Evolutionary conservation across 92 coral and sea anemone genomes (phyloP).

Genomic region (Umimayanthus kanabou): DNA sequence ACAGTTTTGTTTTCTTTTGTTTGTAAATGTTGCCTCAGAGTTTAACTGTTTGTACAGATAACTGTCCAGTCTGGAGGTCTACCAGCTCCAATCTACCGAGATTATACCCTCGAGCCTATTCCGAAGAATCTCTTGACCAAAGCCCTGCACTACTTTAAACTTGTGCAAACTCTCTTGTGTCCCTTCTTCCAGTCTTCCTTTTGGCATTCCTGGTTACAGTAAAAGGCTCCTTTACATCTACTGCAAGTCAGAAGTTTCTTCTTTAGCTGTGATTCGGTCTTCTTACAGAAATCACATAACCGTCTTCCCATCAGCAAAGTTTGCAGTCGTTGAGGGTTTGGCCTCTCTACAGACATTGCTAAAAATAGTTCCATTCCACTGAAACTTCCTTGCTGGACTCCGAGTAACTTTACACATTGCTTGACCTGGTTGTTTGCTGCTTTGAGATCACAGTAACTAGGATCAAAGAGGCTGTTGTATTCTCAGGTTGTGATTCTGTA

Average conservation of each 20-base stretch:
- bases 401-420: background rate
- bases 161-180: background rate
- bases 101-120: no score
- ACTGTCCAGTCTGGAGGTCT: no score
- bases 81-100: no score
- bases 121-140: background rate
- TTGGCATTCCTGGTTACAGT: conserved; percentile 8
- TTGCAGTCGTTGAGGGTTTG: background rate
- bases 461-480: background rate
- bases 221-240: conserved; percentile 7
- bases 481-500: background rate
- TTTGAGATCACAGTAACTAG: conserved; percentile 4
- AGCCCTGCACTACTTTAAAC: conserved; percentile 1
- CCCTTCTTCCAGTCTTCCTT: conserved; percentile 17
- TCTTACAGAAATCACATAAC: background rate
- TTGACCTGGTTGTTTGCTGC: background rate
- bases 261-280: background rate
- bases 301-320: background rate
- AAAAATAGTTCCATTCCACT: background rate
- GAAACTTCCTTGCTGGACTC: background rate
- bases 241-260: conserved; percentile 8
- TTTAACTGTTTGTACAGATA: no score
- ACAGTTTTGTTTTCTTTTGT: no score
- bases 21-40: no score
- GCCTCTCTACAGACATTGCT: background rate